Percentiles rank a stretch among this genome's conserved stretches.
These are phyloP conservation scores for Sphaeridia pumilis DNA, from an alignment of 2,888 invertebrate genomes.

Conservation along the genomic window DNA sequence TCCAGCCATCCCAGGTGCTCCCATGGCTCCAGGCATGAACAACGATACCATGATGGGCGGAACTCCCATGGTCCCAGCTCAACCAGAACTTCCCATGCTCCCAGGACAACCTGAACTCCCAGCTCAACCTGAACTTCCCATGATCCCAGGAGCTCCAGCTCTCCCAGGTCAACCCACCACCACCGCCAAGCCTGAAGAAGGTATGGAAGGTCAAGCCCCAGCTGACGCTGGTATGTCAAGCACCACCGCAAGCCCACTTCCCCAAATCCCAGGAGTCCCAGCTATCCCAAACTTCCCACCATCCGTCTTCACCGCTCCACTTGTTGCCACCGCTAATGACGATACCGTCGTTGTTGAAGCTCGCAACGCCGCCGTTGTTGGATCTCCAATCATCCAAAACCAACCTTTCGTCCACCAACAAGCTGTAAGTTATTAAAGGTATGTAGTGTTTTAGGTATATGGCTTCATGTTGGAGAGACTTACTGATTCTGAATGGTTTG, in stretches of 20 bases:
- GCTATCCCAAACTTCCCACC: slow-evolving; percentile 4
- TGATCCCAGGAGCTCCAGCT: not conserved
- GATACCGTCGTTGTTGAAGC: slow-evolving; percentile 7
- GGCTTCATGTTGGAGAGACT: not conserved
- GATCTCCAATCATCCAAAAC: not conserved
- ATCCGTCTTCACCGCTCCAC: slow-evolving; percentile 10
- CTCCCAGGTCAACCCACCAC: not conserved
- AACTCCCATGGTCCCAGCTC: slow-evolving; percentile 7
- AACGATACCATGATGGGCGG: not conserved
- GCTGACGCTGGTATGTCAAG: not conserved
- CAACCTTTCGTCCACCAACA: slow-evolving; percentile 29
- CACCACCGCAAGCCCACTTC: not conserved
- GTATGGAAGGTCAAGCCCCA: not conserved
- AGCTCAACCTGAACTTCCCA: slow-evolving; percentile 1
- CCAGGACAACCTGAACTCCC: slow-evolving; percentile 3
- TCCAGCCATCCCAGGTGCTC: not conserved
- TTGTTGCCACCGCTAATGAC: not conserved
- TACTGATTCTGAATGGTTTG: not conserved
- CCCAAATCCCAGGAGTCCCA: slow-evolving; percentile 11
- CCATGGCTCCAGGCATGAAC: not conserved
- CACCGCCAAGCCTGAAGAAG: not conserved
- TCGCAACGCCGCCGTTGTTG: not conserved
- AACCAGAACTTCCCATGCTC: slow-evolving; percentile 1
- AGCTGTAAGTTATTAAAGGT: slow-evolving; percentile 13
- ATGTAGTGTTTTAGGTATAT: not conserved